Percentiles rank a stretch among this genome's conserved stretches.
Conservation (phyloP, 2,797 vertebrate genomes). For the Tinamus major region DNA sequence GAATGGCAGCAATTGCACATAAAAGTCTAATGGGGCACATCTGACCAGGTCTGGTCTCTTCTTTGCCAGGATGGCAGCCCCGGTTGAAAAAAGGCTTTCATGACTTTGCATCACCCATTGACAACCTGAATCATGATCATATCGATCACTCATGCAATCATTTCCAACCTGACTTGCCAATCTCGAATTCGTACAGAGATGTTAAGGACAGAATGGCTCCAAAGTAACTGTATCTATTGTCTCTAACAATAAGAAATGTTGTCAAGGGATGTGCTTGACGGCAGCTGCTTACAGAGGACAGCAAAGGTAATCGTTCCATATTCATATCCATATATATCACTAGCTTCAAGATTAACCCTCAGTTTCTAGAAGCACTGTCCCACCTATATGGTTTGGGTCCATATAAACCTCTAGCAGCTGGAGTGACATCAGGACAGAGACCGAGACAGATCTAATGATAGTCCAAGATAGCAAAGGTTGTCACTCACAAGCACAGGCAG, state of each 20-base stretch:
- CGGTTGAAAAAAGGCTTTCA: background rate
- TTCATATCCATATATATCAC: background rate
- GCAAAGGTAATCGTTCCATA: background rate
- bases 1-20: background rate
- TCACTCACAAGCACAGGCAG: background rate
- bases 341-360: background rate
- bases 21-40: background rate
- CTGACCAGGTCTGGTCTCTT: background rate
- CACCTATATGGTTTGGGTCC: background rate
- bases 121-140: background rate
- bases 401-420: background rate
- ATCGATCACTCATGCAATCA: background rate
- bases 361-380: background rate
- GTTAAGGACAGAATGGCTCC: background rate
- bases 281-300: background rate
- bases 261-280: background rate
- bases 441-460: background rate
- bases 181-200: background rate
- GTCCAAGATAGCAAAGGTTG: background rate
- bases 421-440: background rate
- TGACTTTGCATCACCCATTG: accelerated
- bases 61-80: background rate
- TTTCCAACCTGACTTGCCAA: background rate
- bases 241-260: background rate
- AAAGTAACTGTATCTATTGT: background rate